Conservation (phyloP, 2,888 invertebrate species). For the Acronicta leporina region DNA sequence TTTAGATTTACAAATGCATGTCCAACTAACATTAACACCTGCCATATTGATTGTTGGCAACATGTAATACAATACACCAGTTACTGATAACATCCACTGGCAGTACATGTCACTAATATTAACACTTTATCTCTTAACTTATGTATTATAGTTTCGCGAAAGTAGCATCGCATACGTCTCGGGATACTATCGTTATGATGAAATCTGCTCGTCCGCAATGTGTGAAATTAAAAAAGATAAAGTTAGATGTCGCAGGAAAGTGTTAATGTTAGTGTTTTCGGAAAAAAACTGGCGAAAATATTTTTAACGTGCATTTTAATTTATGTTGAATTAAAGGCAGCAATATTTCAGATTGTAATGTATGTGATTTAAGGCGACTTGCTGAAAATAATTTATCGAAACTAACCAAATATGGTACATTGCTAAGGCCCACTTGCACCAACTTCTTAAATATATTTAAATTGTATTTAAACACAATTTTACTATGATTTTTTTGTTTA, state of each 20-base stretch:
- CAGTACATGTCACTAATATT: constrained; percentile 34
- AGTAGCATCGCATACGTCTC: constrained; percentile 41
- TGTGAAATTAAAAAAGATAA: constrained; percentile 46
- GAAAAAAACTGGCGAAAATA: neutral
- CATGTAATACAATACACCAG: constrained; percentile 51
- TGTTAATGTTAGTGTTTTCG: neutral
- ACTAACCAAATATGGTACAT: too few relatives aligned
- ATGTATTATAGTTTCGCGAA: constrained; percentile 53
- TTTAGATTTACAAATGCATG: constrained; percentile 35
- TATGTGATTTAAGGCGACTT: too few relatives aligned
- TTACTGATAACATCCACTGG: constrained; percentile 45
- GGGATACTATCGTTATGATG: constrained; percentile 56
- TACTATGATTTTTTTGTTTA: too few relatives aligned
- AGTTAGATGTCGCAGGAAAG: constrained; percentile 34
- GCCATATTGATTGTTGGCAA: constrained; percentile 33
- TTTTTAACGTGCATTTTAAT: too few relatives aligned
- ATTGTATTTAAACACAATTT: too few relatives aligned
- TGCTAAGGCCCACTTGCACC: too few relatives aligned
- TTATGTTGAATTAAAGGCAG: too few relatives aligned
- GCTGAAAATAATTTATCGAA: too few relatives aligned
- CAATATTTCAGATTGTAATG: too few relatives aligned
- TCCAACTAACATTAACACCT: constrained; percentile 24
- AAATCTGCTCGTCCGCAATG: constrained; percentile 52
- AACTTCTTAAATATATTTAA: too few relatives aligned
- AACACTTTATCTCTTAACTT: constrained; percentile 51